Conservation (phyloP, 2,113 vertebrate genomes). For the Colaptes auratus region DNA sequence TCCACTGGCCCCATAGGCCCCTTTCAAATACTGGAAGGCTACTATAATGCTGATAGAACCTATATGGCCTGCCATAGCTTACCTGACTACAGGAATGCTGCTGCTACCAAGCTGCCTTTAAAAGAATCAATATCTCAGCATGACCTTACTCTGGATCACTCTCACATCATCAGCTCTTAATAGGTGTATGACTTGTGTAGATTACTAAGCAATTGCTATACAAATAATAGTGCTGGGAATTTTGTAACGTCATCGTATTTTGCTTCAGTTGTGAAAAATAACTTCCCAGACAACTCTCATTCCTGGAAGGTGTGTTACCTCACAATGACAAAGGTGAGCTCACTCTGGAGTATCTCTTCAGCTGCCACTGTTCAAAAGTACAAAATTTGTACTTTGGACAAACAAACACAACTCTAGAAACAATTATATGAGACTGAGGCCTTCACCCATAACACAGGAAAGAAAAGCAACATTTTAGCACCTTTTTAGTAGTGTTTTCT, state of each 20-base stretch:
- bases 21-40: too few species aligned
- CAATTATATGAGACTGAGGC: background rate
- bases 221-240: background rate
- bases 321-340: background rate
- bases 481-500: background rate
- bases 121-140: background rate
- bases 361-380: background rate
- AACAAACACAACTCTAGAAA: background rate
- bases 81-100: background rate
- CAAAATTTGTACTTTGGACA: background rate
- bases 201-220: conserved; percentile 2
- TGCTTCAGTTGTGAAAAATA: background rate
- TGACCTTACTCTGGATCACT: conserved; percentile 1
- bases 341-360: background rate
- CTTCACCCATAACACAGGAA: background rate
- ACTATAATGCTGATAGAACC: background rate
- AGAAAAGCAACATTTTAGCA: background rate
- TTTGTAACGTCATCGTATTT: background rate
- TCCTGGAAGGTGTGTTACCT: background rate
- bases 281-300: background rate
- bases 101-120: background rate
- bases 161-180: background rate
- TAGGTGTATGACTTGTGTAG: background rate
- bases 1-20: background rate
- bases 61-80: background rate